phyloP scores from a whole-genome alignment of 2,888 invertebrate species.

The Chrysolina americana region DNA sequence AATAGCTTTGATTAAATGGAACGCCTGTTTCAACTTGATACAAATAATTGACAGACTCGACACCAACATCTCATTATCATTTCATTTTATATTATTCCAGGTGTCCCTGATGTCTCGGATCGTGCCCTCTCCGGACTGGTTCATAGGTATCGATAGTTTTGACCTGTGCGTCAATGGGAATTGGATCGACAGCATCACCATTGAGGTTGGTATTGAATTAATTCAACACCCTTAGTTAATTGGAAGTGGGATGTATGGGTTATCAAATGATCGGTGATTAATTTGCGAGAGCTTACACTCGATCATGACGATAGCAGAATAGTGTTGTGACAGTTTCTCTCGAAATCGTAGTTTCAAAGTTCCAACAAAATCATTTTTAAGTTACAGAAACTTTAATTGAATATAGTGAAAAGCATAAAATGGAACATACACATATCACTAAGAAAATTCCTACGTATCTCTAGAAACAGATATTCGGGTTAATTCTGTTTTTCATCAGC shows the following conservation, averaged over 20 bases:
- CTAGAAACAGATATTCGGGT: too few relatives aligned
- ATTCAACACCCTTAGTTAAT: neutral
- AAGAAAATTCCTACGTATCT: too few relatives aligned
- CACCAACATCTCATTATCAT: neutral
- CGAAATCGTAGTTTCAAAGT: too few relatives aligned
- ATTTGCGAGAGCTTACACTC: neutral
- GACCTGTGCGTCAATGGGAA: constrained; percentile 92
- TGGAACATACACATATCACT: too few relatives aligned
- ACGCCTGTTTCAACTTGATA: neutral
- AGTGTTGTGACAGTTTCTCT: too few relatives aligned
- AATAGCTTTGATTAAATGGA: neutral
- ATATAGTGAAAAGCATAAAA: too few relatives aligned
- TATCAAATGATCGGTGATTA: neutral
- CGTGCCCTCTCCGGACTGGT: constrained; percentile 96
- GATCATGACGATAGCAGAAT: neutral
- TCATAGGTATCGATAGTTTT: constrained; percentile 91
- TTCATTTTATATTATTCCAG: constrained; percentile 68
- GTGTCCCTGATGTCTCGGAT: constrained; percentile 92
- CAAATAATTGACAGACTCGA: neutral
- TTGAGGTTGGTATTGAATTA: constrained; percentile 77
- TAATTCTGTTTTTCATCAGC: too few relatives aligned
- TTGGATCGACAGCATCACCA: constrained; percentile 91
- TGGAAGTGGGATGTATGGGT: neutral
- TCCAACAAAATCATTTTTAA: too few relatives aligned
- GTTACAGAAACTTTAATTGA: too few relatives aligned